Conservation (phyloP, 92 coral and sea anemone genomes). For the Heteractis magnifica region DNA sequence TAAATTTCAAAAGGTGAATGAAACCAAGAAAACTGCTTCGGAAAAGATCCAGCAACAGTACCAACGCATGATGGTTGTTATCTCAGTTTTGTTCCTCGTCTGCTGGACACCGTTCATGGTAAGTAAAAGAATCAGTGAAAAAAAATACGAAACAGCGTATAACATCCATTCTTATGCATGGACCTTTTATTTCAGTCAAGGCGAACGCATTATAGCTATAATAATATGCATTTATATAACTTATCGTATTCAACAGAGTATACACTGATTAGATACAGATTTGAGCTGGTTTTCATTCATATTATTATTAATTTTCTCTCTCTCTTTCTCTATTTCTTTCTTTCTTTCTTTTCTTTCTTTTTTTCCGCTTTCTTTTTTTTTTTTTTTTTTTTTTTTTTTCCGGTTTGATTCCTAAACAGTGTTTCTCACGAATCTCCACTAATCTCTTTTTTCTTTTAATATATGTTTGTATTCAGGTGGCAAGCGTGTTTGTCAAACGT, state of each 20-base stretch:
- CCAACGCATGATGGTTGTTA: constrained; percentile 73
- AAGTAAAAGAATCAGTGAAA: constrained; percentile 18
- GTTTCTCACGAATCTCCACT: too few species aligned
- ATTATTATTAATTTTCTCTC: not conserved
- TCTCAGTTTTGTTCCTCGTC: constrained; percentile 64
- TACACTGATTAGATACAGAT: not conserved
- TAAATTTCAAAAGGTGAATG: constrained; percentile 35
- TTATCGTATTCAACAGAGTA: not conserved
- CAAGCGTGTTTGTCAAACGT: too few species aligned
- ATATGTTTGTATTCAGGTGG: too few species aligned
- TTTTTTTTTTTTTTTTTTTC: not conserved
- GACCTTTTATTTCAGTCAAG: not conserved
- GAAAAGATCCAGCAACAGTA: constrained; percentile 67
- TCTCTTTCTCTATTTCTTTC: not conserved
- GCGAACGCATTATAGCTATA: not conserved
- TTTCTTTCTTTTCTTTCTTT: not conserved
- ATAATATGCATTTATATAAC: not conserved
- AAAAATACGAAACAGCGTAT: too few species aligned
- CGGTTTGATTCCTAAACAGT: not conserved
- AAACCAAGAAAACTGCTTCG: constrained; percentile 38
- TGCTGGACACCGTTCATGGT: constrained; percentile 90
- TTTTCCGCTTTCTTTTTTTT: not conserved
- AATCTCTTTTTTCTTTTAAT: too few species aligned
- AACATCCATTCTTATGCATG: too few species aligned
- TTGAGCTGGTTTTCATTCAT: not conserved